A percentile compares a stretch with the other conserved stretches of the same genome.
Conservation (phyloP, 2,113 vertebrate genomes). For the Circaetus cinerascens region DNA sequence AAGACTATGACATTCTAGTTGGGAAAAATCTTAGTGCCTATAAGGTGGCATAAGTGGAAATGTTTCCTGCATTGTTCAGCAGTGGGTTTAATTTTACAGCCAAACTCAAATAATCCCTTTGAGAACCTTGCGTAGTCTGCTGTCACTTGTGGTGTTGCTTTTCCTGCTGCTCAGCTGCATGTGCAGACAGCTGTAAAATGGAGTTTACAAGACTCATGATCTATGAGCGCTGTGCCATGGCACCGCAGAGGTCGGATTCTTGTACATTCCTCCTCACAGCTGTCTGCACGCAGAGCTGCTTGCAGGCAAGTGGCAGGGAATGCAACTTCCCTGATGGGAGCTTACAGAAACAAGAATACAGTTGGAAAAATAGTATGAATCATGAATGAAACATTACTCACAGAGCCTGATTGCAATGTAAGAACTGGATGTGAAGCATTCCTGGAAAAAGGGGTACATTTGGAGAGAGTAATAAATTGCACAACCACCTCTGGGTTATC, state of each 20-base stretch:
- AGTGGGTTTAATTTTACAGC: neutral
- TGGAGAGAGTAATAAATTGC: neutral
- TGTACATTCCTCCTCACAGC: neutral
- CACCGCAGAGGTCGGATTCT: neutral
- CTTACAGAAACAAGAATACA: neutral
- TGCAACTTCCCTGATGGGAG: neutral
- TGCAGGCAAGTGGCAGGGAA: neutral
- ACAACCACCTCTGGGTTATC: neutral
- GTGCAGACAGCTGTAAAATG: slow-evolving; percentile 15
- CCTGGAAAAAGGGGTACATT: neutral
- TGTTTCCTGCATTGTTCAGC: neutral
- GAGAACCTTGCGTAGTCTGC: neutral
- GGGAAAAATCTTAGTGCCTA: neutral
- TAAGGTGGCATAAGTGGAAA: neutral
- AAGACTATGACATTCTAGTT: neutral
- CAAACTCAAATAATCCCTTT: neutral
- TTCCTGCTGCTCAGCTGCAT: slow-evolving; percentile 12
- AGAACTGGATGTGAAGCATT: neutral
- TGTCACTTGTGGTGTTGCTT: neutral
- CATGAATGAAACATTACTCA: neutral
- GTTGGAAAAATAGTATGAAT: neutral
- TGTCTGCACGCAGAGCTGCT: neutral
- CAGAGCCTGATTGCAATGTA: neutral
- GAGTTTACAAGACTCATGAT: neutral
- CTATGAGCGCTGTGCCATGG: neutral